A percentile compares a stretch with the other conserved stretches of the same genome.
Evolutionary conservation across 2,888 invertebrate species (phyloP).

Genomic region (Sphaerophoria rueppellii): DNA sequence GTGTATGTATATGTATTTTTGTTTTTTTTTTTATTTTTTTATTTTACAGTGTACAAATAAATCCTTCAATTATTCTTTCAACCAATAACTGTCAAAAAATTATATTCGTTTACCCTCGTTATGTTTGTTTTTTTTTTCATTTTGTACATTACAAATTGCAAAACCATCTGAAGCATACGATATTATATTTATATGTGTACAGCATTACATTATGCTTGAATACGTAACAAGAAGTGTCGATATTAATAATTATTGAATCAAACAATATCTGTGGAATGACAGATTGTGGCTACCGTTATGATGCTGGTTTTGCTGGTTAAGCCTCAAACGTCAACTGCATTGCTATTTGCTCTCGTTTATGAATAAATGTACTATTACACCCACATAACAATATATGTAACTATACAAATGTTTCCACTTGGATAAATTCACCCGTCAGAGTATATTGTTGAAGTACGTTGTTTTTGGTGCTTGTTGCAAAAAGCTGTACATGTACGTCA

Average conservation of each 20-base stretch:
- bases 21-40: too few relatives aligned
- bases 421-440: constrained; percentile 15
- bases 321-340: constrained; percentile 21
- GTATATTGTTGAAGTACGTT: background rate
- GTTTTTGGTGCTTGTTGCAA: background rate
- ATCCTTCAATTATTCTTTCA: constrained; percentile 15
- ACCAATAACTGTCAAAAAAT: constrained; percentile 19
- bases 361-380: background rate
- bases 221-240: constrained; percentile 46
- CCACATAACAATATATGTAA: constrained; percentile 4
- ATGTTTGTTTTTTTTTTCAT: too few relatives aligned
- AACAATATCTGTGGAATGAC: constrained; percentile 64
- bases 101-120: background rate
- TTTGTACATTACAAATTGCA: background rate
- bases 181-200: background rate
- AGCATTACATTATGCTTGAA: background rate
- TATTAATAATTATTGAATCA: constrained; percentile 69
- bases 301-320: background rate
- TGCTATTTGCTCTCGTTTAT: background rate
- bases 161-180: constrained; percentile 49
- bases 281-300: constrained; percentile 56
- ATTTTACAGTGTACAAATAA: too few relatives aligned
- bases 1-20: too few relatives aligned
- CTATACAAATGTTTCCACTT: constrained; percentile 32
- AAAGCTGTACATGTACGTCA: background rate